Evolutionary conservation across 1,140 invertebrate genomes (phyloP), one percentile per base, ranked within the genome.

Genomic region (Drosophila lacteicornis): DNA sequence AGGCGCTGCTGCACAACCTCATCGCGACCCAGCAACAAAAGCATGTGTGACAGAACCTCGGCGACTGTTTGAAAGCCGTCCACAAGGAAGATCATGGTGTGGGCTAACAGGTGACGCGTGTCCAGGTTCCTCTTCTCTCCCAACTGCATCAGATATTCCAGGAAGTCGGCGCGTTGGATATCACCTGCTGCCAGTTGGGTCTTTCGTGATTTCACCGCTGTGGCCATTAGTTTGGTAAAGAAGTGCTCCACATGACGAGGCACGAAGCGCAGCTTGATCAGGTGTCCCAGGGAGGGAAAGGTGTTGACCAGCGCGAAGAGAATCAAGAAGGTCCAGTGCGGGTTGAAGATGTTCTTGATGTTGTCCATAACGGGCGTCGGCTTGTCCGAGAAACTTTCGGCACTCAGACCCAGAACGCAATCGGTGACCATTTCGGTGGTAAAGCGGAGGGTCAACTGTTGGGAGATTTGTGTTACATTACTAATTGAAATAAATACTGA

Each of bases 391-490:
- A 91, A 94, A 85, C 86, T 90, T 36, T 92, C 80, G 0, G 92
- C 93, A 9, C 93, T 82, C 0, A 94, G 66, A 0, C 93, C 94
- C 55, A 94, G 90, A 0, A 93, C 94, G 19, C 93, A 93, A 65
- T 92, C 93, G 0, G 94, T 93, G 4, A 94, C 93, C 19, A 94
- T 92, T 60, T 94, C 94, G 0, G 92, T 91, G 1, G 94, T 94
- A 51, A 91, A 94, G 61, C 92, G 86, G 2, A 84, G 63, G 42
- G 91, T 91, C 12, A 92, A 53, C 91, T 92, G 36, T 5, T 0
- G 7, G 1, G 11, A 45, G 11, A 17, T 43, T 8, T 33, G 0
- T 33, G 33, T 33, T 8, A 8, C 7, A 30, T 30, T 30, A 30
- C 30, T 7, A 30, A 30, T 30, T 7, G 7, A 30, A 7, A 30